Base-by-base conservation (phyloP, 2,888 invertebrate genomes). In the Dasypogon diadema region DNA sequence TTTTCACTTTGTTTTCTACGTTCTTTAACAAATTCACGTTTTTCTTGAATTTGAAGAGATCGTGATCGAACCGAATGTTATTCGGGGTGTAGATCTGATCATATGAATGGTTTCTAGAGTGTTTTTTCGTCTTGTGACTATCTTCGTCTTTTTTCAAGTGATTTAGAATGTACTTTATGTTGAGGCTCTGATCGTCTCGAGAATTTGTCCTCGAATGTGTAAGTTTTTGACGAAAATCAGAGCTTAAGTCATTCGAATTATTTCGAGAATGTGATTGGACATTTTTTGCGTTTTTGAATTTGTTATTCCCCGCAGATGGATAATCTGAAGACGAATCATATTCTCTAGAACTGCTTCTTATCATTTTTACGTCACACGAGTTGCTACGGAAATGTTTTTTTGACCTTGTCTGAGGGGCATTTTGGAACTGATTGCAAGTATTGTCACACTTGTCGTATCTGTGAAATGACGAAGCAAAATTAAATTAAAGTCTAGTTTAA, bases 1-100 rank as follows among this genome's bases (percentile, higher is more conserved):
- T 85, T 77, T 85, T 85, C 16, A 85, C 78, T 78, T 85, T 85
- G 51, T 78, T 81, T 77, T 82, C 81, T 6, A 84, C 83, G 77
- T 86, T 86, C 79, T 85, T 85, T 2, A 85, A 79, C 8, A 85
- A 79, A 79, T 85, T 84, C 1, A 85, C 84, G 77, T 84, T 85
- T 80, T 85, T 85, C 18, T 82, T 80, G 79, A 81, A 74, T 18
- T 68, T 74, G 58, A 85, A 80, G 60, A 86, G 82, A 74, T 86
- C 86, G 2, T 84, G 82, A 81, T 86, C 86, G 70, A 86, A 84
- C 24, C 86, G 84, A 76, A 86, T 85, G 74, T 86, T 86, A 76
- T 86, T 86, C 74, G 85, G 86, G 83, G 85, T 84, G 77, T 86
- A 86, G 37, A 86, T 86, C 80, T 86, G 86, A 79, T 86, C 86